Base-by-base conservation (phyloP, 2,797 vertebrate species). In the Podarcis lilfordi region DNA sequence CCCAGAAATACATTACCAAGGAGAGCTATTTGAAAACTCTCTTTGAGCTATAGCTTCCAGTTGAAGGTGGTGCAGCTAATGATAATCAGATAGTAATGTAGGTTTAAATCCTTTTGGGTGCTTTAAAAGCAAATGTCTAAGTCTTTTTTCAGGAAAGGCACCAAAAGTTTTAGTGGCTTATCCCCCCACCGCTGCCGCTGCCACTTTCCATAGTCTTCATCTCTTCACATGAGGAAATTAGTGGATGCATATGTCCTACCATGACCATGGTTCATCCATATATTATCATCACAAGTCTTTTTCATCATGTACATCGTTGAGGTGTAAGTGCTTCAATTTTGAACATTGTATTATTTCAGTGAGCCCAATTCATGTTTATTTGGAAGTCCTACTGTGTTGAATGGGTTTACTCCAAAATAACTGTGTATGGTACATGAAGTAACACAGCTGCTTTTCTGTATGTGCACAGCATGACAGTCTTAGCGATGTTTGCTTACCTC, bases 31-130 rank as follows among this genome's bases (percentile, higher is more conserved):
- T 89, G 40, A 83, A 83, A 74, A 61, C 64, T 86, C 50, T 89
- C 45, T 66, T 25, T 32, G 35, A 83, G 23, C 76, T 90, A 88
- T 55, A 68, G 3, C 2, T 64, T 89, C 35, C 81, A 87, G 15
- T 50, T 89, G 72, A 86, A 93, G 64, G 13, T 84, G 15, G 59
- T 80, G 6, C 21, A 82, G 37, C 10, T 91, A 92, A 89, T 83
- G 29, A 77, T 50, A 80, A 88, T 72, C 2, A 86, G 5, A 75
- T 9, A 13, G 3, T 69, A 86, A 68, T 43, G 86, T 9, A 10
- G 8, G 1, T 23, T 32, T 85, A 86, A 89, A 80, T 85, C 4
- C 19, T 50, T 15, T 17, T 75, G 15, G 55, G 23, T 45, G 37
- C 76, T 86, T 92, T 71, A 86, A 82, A 92, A 91, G 35, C 2